Base-by-base conservation (phyloP, 2,888 invertebrate genomes). In the Oxytorus armatus region DNA sequence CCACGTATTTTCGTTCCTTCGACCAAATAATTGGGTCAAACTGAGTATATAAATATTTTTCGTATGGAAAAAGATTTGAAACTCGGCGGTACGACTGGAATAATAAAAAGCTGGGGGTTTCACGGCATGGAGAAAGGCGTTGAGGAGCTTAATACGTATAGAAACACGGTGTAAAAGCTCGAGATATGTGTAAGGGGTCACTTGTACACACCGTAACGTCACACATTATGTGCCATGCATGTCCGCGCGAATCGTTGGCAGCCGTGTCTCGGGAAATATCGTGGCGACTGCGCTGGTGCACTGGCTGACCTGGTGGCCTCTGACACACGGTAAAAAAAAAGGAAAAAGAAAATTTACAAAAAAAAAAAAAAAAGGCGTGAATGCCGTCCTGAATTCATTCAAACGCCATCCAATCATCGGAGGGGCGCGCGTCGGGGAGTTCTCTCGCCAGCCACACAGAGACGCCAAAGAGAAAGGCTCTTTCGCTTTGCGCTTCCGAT, bases 311-410 rank as follows among this genome's bases (percentile, higher is more conserved):
- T 16, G 65, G 75, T 61, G 55, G 76, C 65, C 66, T 79, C 59
- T 68, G 69, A 66, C 66, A 66, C 66, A 68, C 51, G 47, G 18
- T 49, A 7, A 21, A 25, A 49, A 47, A 36, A 63, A 39, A 7
- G 4, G 8, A 47, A 33, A 42, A n/a, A 33, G 68, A 78, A 83
- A 61, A 76, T 76, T 70, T 36, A 82, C 81, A 77, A 70, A 81
- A 85, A 83, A 86, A 83, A 81, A 77, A 70, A 81, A 85, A 83
- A 86, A 83, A 76, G 76, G 83, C 83, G 84, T 86, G 88, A 88
- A 88, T 85, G 86, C 82, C 82, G 77, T 80, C 82, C 82, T 77
- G 81, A 82, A 85, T 88, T 88, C 87, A 87, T 88, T 88, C 86
- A 88, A 87, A 87, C 85, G 79, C 66, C 73, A 77, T 74, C 77